Evolutionary conservation across 1,140 invertebrate species (phyloP).

Genomic region (Acyrthosiphon pisum): DNA sequence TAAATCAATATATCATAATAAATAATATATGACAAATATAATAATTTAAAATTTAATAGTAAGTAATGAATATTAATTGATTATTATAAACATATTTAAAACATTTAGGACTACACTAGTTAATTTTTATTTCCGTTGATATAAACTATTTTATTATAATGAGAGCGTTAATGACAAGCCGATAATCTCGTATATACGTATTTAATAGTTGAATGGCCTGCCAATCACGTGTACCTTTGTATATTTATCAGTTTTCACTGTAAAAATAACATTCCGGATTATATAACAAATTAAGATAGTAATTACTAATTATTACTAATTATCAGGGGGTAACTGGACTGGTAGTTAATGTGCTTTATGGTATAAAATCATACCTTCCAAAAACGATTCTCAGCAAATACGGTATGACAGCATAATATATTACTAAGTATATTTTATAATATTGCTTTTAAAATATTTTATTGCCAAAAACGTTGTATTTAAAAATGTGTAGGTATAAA

Average conservation of each 20-base stretch:
- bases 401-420: too few relatives aligned
- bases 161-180: not conserved
- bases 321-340: not conserved
- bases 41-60: not conserved
- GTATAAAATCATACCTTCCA: too few relatives aligned
- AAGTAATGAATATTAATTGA: not conserved
- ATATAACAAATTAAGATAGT: not conserved
- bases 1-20: too few relatives aligned
- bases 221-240: conserved; percentile 19
- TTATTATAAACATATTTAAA: not conserved
- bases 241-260: not conserved
- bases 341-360: too few relatives aligned
- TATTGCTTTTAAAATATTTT: too few relatives aligned
- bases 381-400: too few relatives aligned
- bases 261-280: not conserved
- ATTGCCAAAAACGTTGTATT: too few relatives aligned
- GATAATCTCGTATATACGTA: not conserved
- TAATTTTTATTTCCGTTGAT: not conserved
- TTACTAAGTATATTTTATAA: too few relatives aligned
- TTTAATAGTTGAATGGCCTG: not conserved
- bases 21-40: too few relatives aligned
- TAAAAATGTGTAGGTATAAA: too few relatives aligned
- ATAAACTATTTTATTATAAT: not conserved
- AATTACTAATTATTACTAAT: not conserved
- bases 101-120: not conserved